A percentile compares a stretch with the other conserved stretches of the same genome.
These are phyloP conservation scores for Eledona agricola DNA, from an alignment of 2,888 invertebrate genomes.

Conservation along the genomic window DNA sequence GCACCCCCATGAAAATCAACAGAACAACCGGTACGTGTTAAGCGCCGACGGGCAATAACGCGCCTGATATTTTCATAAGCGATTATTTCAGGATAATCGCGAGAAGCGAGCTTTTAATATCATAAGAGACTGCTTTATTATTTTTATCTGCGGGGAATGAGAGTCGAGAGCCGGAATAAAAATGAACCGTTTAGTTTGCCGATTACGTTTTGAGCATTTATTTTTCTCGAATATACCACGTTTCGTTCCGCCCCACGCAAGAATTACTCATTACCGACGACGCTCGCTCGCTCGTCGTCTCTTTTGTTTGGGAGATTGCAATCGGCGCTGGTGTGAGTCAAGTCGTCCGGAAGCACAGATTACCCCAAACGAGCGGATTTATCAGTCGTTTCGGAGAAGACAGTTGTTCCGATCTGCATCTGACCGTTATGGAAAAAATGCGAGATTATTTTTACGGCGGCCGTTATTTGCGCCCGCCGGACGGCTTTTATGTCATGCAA, in stretches of 20 bases:
- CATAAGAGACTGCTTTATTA: slow-evolving; percentile 60
- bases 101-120: slow-evolving; percentile 58
- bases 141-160: slow-evolving; percentile 56
- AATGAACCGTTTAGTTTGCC: slow-evolving; percentile 53
- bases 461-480: slow-evolving; percentile 19
- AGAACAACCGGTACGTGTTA: slow-evolving; percentile 49
- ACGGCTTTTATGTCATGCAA: slow-evolving; percentile 30
- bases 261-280: too few relatives aligned
- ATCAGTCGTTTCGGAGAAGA: slow-evolving; percentile 45
- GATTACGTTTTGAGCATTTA: slow-evolving; percentile 51
- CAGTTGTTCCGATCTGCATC: too few relatives aligned
- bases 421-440: slow-evolving; percentile 20
- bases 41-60: slow-evolving; percentile 53
- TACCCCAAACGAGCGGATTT: slow-evolving; percentile 53
- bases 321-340: slow-evolving; percentile 43
- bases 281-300: too few relatives aligned
- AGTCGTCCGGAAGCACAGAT: slow-evolving; percentile 59
- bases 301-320: slow-evolving; percentile 6
- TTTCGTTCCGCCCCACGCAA: too few relatives aligned
- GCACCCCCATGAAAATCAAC: slow-evolving; percentile 31
- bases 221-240: slow-evolving; percentile 39
- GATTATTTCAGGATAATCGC: slow-evolving; percentile 60
- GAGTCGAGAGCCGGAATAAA: slow-evolving; percentile 46
- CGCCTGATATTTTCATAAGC: slow-evolving; percentile 59
- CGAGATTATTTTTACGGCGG: slow-evolving; percentile 26